A percentile compares a stretch with the other conserved stretches of the same genome.
Conservation (phyloP, 2,797 vertebrate species). For the Psittacula derbiana region DNA sequence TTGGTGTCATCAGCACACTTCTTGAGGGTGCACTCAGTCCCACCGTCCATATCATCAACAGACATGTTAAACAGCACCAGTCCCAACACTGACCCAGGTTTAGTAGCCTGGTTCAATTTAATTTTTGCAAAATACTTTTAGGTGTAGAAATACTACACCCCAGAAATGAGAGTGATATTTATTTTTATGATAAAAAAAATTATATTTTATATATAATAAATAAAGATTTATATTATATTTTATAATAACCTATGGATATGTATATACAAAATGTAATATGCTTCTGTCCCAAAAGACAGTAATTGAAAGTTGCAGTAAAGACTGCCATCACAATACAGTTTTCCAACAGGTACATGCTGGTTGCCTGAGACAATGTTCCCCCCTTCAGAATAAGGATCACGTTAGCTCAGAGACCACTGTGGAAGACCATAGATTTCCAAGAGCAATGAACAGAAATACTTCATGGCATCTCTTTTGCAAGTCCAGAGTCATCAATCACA, state of each 20-base stretch:
- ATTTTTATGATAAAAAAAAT: no score
- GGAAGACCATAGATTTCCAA: background rate
- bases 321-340: background rate
- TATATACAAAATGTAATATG: background rate
- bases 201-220: no score
- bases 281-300: background rate
- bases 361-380: background rate
- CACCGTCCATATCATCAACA: background rate
- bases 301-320: background rate
- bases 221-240: no score
- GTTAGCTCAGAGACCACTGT: background rate
- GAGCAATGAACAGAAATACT: background rate
- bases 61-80: background rate
- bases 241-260: background rate
- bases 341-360: background rate
- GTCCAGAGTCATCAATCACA: background rate
- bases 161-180: background rate
- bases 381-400: background rate
- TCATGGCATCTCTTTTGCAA: background rate
- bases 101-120: conserved; percentile 47
- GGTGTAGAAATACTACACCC: conserved; percentile 3
- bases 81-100: background rate
- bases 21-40: background rate
- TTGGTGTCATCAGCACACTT: background rate
- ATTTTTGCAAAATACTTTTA: conserved; percentile 53